Evolutionary conservation across 2,888 invertebrate genomes (phyloP), one percentile per base, ranked within the genome.

Genomic region (Blastobasis adustella): DNA sequence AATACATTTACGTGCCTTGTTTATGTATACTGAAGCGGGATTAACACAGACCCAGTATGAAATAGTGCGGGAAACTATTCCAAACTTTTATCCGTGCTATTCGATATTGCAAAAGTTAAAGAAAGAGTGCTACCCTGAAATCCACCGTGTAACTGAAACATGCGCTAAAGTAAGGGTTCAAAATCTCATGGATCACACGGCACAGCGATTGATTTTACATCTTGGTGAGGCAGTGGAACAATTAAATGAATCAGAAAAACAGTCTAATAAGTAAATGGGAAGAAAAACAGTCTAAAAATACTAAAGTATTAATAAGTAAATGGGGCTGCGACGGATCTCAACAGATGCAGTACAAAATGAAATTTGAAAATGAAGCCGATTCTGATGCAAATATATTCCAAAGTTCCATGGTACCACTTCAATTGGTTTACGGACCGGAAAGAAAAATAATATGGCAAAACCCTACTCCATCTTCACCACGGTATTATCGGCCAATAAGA

Each of bases 271-370:
- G n/a, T n/a, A n/a, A n/a, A n/a, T n/a, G n/a, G n/a, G n/a, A n/a
- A n/a, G n/a, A n/a, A n/a, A n/a, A n/a, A n/a, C n/a, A n/a, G n/a
- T n/a, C n/a, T n/a, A n/a, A n/a, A n/a, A n/a, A n/a, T n/a, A 43
- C 10, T 10, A 52, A 57, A 45, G 60, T 61, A 40, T 6, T 40
- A 6, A 40, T 40, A 5, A 6, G 40, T 8, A 40, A 40, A 60
- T 63, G 61, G 60, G 59, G 62, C 9, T 63, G 61, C 47, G 59
- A 62, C 53, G 59, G 60, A 2, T 61, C 60, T 1, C 57, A 60
- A 39, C 61, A 61, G 52, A n/a, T n/a, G n/a, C n/a, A n/a, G n/a
- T n/a, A n/a, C n/a, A n/a, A n/a, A n/a, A n/a, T n/a, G n/a, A n/a
- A n/a, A n/a, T n/a, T n/a, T n/a, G n/a, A n/a, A n/a, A n/a, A n/a